phyloP scores from a whole-genome alignment of 2,113 vertebrate species.

The Tringa solitaria region DNA sequence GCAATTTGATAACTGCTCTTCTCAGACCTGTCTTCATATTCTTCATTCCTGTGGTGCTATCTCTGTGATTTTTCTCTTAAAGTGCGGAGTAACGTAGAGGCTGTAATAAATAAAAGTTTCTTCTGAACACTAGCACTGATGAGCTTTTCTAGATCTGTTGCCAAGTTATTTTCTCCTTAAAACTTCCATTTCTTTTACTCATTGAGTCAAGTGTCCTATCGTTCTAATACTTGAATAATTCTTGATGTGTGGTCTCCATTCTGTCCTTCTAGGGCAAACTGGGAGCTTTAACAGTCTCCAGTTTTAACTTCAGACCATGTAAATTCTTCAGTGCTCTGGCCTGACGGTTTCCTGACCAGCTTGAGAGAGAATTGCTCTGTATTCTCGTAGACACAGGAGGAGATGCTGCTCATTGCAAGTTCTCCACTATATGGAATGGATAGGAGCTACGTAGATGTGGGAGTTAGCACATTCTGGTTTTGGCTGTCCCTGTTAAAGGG shows the following conservation, averaged over 20 bases:
- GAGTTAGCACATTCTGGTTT: not conserved
- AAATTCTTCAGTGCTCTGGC: not conserved
- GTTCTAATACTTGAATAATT: not conserved
- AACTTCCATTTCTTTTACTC: not conserved
- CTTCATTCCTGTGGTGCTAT: not conserved
- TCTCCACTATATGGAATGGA: not conserved
- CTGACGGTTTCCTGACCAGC: not conserved
- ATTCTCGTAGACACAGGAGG: not conserved
- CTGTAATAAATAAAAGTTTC: not conserved
- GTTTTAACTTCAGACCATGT: not conserved
- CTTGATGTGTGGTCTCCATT: not conserved
- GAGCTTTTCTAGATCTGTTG: not conserved
- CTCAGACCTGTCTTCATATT: not conserved
- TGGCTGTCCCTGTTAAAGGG: not conserved
- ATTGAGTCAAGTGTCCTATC: not conserved
- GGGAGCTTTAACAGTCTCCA: not conserved
- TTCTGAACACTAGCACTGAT: not conserved
- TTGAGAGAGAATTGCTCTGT: not conserved
- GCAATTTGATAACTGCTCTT: not conserved
- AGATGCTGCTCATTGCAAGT: not conserved
- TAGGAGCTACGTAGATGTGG: not conserved
- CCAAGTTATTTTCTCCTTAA: not conserved
- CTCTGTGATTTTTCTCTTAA: not conserved
- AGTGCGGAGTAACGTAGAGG: rapidly evolving
- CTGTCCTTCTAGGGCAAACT: not conserved